Evolutionary conservation across 2,113 vertebrate genomes (phyloP), one percentile per base, ranked within the genome.

Genomic region (Dolichallabes microphthalmus): DNA sequence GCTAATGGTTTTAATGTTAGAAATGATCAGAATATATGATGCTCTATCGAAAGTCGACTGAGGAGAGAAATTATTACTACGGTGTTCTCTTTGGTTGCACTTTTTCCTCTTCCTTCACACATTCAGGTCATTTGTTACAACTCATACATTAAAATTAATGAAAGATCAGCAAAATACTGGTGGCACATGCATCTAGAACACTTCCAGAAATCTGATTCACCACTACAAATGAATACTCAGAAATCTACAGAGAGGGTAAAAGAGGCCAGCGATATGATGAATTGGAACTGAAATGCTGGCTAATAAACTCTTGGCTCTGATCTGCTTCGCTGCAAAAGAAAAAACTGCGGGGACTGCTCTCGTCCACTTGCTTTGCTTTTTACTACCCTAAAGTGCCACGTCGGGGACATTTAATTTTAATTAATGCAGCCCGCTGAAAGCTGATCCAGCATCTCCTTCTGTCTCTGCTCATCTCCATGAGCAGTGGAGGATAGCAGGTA

Each of bases 361-460:
- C 63, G 74, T 87, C 32, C 27, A n/a, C 74, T 50, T 74, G 63
- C 84, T 85, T 79, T 58, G 64, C 74, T 74, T 85, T 73, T 64
- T 71, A 82, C 85, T 82, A 63, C 22, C 57, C 79, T 32, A 50
- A 64, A 80, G 66, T 77, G 81, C 85, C 66, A 85, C 82, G 63
- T 64, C 76, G 78, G 82, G 88, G 78, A 81, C 82, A 82, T 76
- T 88, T 86, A 85, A 85, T 63, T 82, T 86, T 84, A 52, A 84
- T 82, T 74, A 82, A 35, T 52, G 53, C 19, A 32, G 84, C 32
- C 61, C 32, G 4, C 68, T 86, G 69, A 86, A 78, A 73, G 82
- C 77, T 73, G 50, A 35, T 74, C 83, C 39, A 71, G 73, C 15
- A 75, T 84, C 78, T 86, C 87, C 25, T 15, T 83, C 79, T 79